Evolutionary conservation across 2,888 invertebrate genomes (phyloP), one percentile per base, ranked within the genome.

Genomic region (Leptinotarsa haldemani): DNA sequence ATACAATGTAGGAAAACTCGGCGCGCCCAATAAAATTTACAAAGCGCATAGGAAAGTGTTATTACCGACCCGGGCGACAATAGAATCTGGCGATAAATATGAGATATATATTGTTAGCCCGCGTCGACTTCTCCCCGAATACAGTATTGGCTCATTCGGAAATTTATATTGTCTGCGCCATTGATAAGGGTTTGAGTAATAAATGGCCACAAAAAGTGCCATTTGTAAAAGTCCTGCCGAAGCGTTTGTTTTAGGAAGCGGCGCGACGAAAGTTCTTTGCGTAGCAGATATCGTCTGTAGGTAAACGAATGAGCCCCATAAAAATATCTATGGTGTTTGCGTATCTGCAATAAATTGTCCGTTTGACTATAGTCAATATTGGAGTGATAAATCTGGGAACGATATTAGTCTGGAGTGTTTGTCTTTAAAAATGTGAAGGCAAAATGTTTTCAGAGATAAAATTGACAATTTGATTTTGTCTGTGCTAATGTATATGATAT

Each of bases 81-180:
- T 83, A 81, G 83, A 79, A 79, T 72, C 67, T 72, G 73, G 84
- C 84, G 84, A 86, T 86, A 85, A 85, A 86, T 86, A 85, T 84
- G 84, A 85, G 85, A 86, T 85, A 85, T 85, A 85, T 85, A 83
- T 83, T 84, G 82, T 80, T 82, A 80, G 70, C 46, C 53, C 22
- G 56, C 48, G 46, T 47, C 40, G 56, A 56, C 68, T 20, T 56
- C 46, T 56, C 40, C 67, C 22, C 82, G 84, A 84, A 85, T 84
- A 84, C 84, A 84, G 84, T 85, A 85, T 85, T 84, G 85, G 73
- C 83, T 83, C 84, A 85, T 86, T 86, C 84, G 82, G 83, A 85
- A 86, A 86, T 86, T 86, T 86, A 85, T 86, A 85, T 85, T 85
- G 85, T 86, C 85, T 84, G 86, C 82, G 82, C 83, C 84, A 83